Conservation (phyloP, 2,888 invertebrate species). For the Candidula unifasciata region DNA sequence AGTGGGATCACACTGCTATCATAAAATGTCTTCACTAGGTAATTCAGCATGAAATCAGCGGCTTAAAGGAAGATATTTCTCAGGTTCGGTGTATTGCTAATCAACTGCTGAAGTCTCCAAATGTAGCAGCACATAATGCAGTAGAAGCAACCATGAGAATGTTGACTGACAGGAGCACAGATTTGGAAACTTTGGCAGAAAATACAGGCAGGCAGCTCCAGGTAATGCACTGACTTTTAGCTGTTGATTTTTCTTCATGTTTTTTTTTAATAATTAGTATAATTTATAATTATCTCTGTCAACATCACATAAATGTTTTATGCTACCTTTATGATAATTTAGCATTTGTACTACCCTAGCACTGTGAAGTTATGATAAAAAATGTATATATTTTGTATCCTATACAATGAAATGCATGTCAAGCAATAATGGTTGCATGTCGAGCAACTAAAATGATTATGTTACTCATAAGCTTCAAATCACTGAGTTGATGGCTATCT, state of each 20-base stretch:
- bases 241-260: not conserved
- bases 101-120: slow-evolving; percentile 65
- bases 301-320: too few species aligned
- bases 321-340: not conserved
- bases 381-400: too few species aligned
- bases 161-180: slow-evolving; percentile 67
- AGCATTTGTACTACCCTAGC: too few species aligned
- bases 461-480: too few species aligned
- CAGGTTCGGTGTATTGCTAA: slow-evolving; percentile 64
- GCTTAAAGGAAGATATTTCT: slow-evolving; percentile 66
- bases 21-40: slow-evolving; percentile 59
- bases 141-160: slow-evolving; percentile 72
- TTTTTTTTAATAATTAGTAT: not conserved
- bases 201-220: slow-evolving; percentile 69
- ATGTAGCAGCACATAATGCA: slow-evolving; percentile 68
- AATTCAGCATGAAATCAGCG: slow-evolving; percentile 66
- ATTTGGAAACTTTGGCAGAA: slow-evolving; percentile 66
- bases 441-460: too few species aligned
- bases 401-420: too few species aligned
- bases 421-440: too few species aligned
- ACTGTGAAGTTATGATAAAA: too few species aligned
- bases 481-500: too few species aligned
- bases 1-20: not conserved
- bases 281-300: not conserved
- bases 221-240: too few species aligned